Conservation (phyloP, 1,140 invertebrate genomes). For the Hypsibius dujardini region DNA sequence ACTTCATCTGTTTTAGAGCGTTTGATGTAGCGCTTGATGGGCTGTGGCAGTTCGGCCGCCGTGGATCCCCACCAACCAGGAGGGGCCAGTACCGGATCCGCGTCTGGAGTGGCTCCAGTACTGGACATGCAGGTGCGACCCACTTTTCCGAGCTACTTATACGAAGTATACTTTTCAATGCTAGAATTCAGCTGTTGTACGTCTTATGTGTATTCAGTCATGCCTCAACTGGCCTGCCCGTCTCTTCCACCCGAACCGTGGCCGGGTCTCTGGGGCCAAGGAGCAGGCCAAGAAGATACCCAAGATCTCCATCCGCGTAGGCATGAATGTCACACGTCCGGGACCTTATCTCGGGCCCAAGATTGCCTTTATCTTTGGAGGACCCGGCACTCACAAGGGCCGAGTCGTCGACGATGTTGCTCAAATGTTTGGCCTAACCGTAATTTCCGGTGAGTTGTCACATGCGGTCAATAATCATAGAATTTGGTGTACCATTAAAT, state of each 20-base stretch:
- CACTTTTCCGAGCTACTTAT: too few species aligned
- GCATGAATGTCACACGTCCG: slow-evolving; percentile 15
- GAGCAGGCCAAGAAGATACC: neutral
- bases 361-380: slow-evolving; percentile 13
- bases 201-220: neutral
- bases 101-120: too few species aligned
- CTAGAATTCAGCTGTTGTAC: too few species aligned
- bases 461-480: too few species aligned
- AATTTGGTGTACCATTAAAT: too few species aligned
- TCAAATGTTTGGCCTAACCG: slow-evolving; percentile 17
- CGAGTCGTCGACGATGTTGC: slow-evolving; percentile 10
- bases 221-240: slow-evolving; percentile 6
- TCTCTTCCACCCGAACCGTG: neutral
- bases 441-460: neutral
- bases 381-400: slow-evolving; percentile 14
- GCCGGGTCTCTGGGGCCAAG: neutral
- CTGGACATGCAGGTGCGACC: too few species aligned
- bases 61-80: too few species aligned
- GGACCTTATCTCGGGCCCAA: slow-evolving; percentile 15
- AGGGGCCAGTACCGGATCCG: too few species aligned
- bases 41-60: too few species aligned
- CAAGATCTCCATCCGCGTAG: slow-evolving; percentile 10
- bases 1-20: too few species aligned
- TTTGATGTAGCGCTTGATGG: too few species aligned
- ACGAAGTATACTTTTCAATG: too few species aligned